phyloP scores from a whole-genome alignment of 2,113 vertebrate genomes.

The Campylorhamphus procurvoides region DNA sequence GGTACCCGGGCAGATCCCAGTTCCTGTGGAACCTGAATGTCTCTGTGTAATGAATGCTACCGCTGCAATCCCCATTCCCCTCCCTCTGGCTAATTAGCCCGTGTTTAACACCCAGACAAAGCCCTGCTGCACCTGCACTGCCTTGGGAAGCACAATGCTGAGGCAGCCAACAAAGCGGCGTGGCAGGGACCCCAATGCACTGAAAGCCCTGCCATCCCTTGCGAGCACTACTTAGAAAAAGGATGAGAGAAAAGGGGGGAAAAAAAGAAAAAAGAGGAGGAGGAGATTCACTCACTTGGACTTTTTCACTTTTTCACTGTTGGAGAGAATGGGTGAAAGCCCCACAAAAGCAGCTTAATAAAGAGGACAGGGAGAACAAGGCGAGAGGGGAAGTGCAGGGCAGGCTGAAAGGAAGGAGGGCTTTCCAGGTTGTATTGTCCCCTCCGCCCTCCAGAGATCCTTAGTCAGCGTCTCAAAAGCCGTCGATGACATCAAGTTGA shows the following conservation, averaged over 20 bases:
- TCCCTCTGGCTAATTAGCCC: slow-evolving; percentile 23
- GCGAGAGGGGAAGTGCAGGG: slow-evolving; percentile 37
- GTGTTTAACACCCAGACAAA: slow-evolving; percentile 44
- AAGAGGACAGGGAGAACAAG: slow-evolving; percentile 43
- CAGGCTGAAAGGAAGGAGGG: slow-evolving; percentile 50
- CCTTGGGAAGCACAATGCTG: slow-evolving; percentile 37
- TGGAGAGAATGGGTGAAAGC: slow-evolving; percentile 53
- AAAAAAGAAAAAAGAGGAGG: not conserved
- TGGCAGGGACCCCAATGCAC: not conserved
- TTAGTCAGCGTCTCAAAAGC: slow-evolving; percentile 26
- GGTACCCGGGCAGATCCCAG: not conserved
- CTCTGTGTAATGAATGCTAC: not conserved
- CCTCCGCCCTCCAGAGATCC: not conserved
- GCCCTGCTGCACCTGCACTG: slow-evolving; percentile 62
- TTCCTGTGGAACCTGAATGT: not conserved
- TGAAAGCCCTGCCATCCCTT: not conserved
- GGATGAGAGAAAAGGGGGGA: not conserved
- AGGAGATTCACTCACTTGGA: slow-evolving; percentile 40
- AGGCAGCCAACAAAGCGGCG: slow-evolving; percentile 51
- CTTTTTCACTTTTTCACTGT: slow-evolving; percentile 62
- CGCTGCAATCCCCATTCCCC: not conserved
- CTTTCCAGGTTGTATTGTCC: slow-evolving; percentile 49
- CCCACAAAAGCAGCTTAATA: slow-evolving; percentile 53
- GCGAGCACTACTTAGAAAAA: not conserved
- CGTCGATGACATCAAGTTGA: slow-evolving; percentile 32